phyloP scores from a whole-genome alignment of 2,888 invertebrate genomes.

The Theretra japonica region DNA sequence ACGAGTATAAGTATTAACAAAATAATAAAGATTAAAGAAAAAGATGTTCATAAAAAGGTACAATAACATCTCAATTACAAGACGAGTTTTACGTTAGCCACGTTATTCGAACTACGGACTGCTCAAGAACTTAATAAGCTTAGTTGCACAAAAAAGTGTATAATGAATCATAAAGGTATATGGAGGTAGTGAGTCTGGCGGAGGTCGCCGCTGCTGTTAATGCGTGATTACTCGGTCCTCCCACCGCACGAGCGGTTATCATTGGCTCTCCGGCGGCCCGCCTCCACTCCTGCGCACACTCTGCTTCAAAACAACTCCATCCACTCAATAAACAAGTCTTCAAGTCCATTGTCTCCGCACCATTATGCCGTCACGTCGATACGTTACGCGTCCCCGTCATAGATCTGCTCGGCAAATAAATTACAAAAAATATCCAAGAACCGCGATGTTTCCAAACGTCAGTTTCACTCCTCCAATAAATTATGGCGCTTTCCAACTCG shows the following conservation, averaged over 20 bases:
- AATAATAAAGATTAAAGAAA: slow-evolving; percentile 31
- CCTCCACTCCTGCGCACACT: slow-evolving; percentile 80
- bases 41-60: slow-evolving; percentile 38
- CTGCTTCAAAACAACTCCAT: slow-evolving; percentile 81
- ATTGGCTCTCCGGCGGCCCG: slow-evolving; percentile 78
- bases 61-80: slow-evolving; percentile 55
- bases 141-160: slow-evolving; percentile 54
- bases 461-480: slow-evolving; percentile 45
- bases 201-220: slow-evolving; percentile 63
- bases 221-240: slow-evolving; percentile 79
- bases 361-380: slow-evolving; percentile 74
- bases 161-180: slow-evolving; percentile 63
- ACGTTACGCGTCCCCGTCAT: slow-evolving; percentile 68
- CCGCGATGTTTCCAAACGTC: slow-evolving; percentile 24
- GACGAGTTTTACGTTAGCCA: slow-evolving; percentile 41
- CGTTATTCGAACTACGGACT: slow-evolving; percentile 39
- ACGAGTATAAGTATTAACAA: slow-evolving; percentile 17
- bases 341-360: slow-evolving; percentile 78
- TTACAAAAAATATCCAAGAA: slow-evolving; percentile 16
- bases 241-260: slow-evolving; percentile 71
- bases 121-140: slow-evolving; percentile 48
- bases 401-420: slow-evolving; percentile 47
- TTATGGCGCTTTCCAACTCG: slow-evolving; percentile 34
- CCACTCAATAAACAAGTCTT: slow-evolving; percentile 81
- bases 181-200: slow-evolving; percentile 64